These are phyloP conservation scores for Gambelia wislizenii DNA, from an alignment of 2,797 vertebrate species.

Conservation along the genomic window DNA sequence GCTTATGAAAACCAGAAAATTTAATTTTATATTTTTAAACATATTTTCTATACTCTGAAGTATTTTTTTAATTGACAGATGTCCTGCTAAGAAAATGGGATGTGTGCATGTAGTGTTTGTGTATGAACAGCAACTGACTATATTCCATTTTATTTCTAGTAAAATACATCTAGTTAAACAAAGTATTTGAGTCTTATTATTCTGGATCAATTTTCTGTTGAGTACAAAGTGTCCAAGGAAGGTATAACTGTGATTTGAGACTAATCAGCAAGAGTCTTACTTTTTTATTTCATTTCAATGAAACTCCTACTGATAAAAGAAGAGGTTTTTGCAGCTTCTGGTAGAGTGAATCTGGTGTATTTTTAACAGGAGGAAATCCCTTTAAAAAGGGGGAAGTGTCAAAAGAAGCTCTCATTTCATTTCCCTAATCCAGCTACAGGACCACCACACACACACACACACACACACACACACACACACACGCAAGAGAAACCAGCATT, in stretches of 20 bases:
- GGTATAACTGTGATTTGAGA: background rate
- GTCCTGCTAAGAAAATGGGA: constrained; percentile 38
- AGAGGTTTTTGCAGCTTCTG: no score
- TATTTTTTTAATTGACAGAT: constrained; percentile 65
- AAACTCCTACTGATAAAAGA: background rate
- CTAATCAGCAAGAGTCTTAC: background rate
- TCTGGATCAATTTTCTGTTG: constrained; percentile 29
- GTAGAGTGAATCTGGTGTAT: background rate
- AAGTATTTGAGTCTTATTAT: constrained; percentile 15
- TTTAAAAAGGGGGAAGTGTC: background rate
- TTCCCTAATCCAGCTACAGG: background rate
- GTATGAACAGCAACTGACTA: constrained; percentile 38
- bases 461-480: no score
- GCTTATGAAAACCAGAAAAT: constrained; percentile 48
- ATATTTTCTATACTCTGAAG: constrained; percentile 66
- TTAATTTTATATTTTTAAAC: constrained; percentile 70
- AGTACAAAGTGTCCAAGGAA: constrained; percentile 6
- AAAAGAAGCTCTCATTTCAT: background rate
- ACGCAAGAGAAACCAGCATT: background rate
- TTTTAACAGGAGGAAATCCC: background rate
- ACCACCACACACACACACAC: no score
- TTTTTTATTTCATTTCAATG: background rate
- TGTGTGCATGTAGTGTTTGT: background rate
- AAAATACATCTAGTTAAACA: constrained; percentile 66
- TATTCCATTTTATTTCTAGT: constrained; percentile 59